Conservation (phyloP, 2,797 vertebrate genomes). For the Taeniopygia guttata region DNA sequence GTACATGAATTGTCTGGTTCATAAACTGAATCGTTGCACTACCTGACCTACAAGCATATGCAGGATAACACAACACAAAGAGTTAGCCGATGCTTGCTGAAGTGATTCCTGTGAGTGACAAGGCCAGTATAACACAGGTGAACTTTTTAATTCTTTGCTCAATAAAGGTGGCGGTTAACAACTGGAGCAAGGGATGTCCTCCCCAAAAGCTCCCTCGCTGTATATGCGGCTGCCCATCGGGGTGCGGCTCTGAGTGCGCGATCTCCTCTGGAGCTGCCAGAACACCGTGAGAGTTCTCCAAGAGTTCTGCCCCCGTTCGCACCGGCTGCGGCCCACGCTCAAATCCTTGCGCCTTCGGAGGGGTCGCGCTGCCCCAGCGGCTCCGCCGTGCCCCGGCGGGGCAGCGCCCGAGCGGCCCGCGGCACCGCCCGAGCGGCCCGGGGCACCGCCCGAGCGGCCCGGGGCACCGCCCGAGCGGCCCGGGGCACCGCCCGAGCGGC, state of each 20-base stretch:
- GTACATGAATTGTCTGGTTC: not conserved
- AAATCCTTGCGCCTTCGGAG: fast-evolving
- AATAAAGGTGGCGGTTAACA: not conserved
- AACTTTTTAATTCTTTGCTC: not conserved
- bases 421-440: not conserved
- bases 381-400: fast-evolving
- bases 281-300: not conserved
- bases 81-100: not conserved
- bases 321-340: not conserved
- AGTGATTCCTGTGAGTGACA: not conserved
- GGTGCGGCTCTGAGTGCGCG: not conserved
- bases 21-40: not conserved
- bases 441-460: not conserved
- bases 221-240: too few relatives aligned
- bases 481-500: not conserved
- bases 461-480: not conserved
- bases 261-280: not conserved
- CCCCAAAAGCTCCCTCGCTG: not conserved
- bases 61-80: not conserved
- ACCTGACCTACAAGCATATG: fast-evolving
- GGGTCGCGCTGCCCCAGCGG: not conserved
- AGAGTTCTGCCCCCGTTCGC: not conserved
- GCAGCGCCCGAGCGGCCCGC: not conserved
- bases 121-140: not conserved
- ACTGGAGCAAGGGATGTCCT: not conserved